A percentile compares a stretch with the other conserved stretches of the same genome.
phyloP scores from a whole-genome alignment of 2,797 vertebrate genomes.

The Moxostoma hubbsi region DNA sequence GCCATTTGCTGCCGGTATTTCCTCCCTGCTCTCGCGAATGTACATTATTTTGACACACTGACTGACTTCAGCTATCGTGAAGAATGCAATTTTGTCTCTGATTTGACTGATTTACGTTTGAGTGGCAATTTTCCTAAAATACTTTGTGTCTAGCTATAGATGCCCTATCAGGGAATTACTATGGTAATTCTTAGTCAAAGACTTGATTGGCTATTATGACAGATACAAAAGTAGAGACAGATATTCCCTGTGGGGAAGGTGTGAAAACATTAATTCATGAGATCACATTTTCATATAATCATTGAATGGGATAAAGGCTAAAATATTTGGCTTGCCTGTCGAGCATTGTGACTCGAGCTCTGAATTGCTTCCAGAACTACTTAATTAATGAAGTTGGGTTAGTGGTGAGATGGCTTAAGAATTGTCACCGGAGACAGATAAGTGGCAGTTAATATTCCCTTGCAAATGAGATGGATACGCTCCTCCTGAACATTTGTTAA shows the following conservation, averaged over 20 bases:
- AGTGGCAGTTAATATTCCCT: no score
- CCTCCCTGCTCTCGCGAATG: conserved; percentile 53
- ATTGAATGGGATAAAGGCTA: no score
- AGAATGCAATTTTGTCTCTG: background rate
- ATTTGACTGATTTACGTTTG: conserved; percentile 18
- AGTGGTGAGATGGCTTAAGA: no score
- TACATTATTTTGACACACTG: conserved; percentile 45
- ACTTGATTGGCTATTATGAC: background rate
- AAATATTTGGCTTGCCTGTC: no score
- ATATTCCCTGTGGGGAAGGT: background rate
- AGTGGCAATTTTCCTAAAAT: background rate
- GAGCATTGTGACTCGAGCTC: no score
- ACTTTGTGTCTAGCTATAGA: background rate
- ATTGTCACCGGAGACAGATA: no score
- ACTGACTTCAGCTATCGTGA: conserved; percentile 20
- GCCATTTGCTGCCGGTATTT: conserved; percentile 52
- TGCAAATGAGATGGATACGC: no score
- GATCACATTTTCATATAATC: background rate
- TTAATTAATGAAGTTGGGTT: no score
- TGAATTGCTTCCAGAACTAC: no score
- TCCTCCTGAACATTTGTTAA: no score
- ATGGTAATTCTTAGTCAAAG: background rate
- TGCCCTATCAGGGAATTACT: background rate
- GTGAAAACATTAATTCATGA: background rate
- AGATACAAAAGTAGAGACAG: background rate